Base-by-base conservation (phyloP, 1,140 invertebrate genomes). In the Drosophila sproati region DNA sequence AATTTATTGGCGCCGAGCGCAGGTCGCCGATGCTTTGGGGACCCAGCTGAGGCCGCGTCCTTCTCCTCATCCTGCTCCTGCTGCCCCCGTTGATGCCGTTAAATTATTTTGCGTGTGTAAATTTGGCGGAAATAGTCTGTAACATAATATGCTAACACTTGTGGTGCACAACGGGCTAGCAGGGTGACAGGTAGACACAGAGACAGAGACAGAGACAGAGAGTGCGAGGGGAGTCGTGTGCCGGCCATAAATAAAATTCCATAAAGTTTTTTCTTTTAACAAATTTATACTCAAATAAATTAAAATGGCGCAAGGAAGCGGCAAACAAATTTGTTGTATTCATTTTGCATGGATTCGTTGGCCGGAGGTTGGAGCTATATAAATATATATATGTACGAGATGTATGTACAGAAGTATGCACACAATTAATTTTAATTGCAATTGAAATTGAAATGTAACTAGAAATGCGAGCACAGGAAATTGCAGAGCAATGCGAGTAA, bases 81-180 rank as follows among this genome's bases (percentile, higher is more conserved):
- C 10, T 3, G 3, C 39, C 5, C 2, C 10, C 39, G 10, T 43
- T 43, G 69, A 51, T 45, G 61, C 50, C 72, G 86, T 90, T 90
- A 83, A 89, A 89, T 89, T 89, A 89, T 89, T 89, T 89, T 89
- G 86, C 85, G 85, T 89, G 85, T 89, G 85, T 79, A 89, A 89
- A 89, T 89, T 89, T 89, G 85, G 85, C 86, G 85, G 85, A 89
- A 90, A 85, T 89, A 89, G 86, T 85, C 81, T 85, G 85, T 90
- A 89, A 89, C 81, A 89, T 89, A 86, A 89, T 90, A 89, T 85
- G 81, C 85, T 74, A 89, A 81, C 85, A 89, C 86, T 89, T 89
- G 85, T 78, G 83, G 73, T 70, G 43, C 52, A 34, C 48, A 8
- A 8, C 6, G 64, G 41, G 59, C 39, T 48, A 62, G 41, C 47